A percentile compares a stretch with the other conserved stretches of the same genome.
Evolutionary conservation across 2,113 vertebrate species (phyloP).

Genomic region (Leucopternis melanops): DNA sequence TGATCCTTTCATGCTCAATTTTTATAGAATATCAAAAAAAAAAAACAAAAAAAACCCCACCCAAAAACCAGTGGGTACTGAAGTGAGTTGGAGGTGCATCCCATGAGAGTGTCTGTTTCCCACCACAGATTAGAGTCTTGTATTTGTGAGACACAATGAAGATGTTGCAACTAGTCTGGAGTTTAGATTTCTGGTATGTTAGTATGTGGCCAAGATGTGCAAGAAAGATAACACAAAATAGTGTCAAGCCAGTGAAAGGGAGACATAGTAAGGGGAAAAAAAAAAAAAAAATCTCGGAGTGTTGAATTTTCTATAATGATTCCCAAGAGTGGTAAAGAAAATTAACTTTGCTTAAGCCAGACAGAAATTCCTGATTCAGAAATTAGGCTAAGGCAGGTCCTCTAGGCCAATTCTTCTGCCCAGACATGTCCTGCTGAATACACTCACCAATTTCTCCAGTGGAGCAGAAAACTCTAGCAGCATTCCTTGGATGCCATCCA

Average conservation of each 20-base stretch:
- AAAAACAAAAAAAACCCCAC: no score
- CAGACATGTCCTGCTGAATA: neutral
- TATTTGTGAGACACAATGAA: neutral
- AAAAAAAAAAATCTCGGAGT: fast-evolving
- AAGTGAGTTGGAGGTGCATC: neutral
- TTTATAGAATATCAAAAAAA: neutral
- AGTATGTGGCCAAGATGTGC: neutral
- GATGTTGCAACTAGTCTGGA: neutral
- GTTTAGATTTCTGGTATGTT: neutral
- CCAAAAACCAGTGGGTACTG: no score
- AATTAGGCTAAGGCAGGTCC: neutral
- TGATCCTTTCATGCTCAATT: neutral
- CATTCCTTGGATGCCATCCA: constrained; percentile 30
- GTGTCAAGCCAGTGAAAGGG: neutral
- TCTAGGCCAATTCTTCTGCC: neutral
- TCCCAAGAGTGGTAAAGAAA: neutral
- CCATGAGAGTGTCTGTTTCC: neutral
- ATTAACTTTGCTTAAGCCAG: neutral
- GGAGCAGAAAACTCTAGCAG: neutral
- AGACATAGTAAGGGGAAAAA: neutral
- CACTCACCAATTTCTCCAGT: neutral
- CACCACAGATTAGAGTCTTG: neutral
- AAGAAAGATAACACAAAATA: neutral
- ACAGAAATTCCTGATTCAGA: neutral
- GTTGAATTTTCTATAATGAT: neutral